Evolutionary conservation across 1,140 invertebrate genomes (phyloP), one percentile per base, ranked within the genome.

Genomic region (Nylanderia fulva): DNA sequence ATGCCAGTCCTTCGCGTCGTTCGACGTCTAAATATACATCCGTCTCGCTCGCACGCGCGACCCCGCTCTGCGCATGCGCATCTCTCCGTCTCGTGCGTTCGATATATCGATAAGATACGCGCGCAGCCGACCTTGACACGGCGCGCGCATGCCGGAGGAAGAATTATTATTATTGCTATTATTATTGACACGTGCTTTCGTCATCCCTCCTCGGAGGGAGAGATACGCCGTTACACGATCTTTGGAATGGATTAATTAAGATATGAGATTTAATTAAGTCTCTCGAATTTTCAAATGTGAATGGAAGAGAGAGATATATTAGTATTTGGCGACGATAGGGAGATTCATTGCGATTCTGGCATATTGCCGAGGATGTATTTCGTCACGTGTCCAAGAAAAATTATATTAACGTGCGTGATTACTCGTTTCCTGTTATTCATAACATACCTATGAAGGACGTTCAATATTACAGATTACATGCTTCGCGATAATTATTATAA

Each of bases 111-210:
- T 86, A 68, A 45, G 13, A 1, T 15, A 52, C 15, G 27, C 60
- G 48, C 64, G 71, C n/a, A n/a, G 64, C 66, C 54, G 87, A 82
- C 86, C 87, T 88, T 88, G 87, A 80, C 87, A 61, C 45, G 33
- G 33, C 52, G 82, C 52, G 82, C 64, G 39, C 68, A n/a, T 11
- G 52, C 60, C 42, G 61, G 5, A 15, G 42, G n/a, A 68, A n/a
- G n/a, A n/a, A n/a, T n/a, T n/a, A n/a, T 11, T 1, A 33, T 66
- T 66, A 66, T 11, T 42, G 29, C 42, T 66, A 66, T 11, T 42
- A n/a, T 76, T 63, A 76, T 68, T 79, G 27, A 15, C 63, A 21
- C 18, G 48, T 63, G 15, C 56, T 42, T 24, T 45, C 29, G 63
- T 83, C 39, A 36, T 5, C 24, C 52, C n/a, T 58, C 27, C 11